Percentiles rank a stretch among this genome's conserved stretches.
Evolutionary conservation across 2,888 invertebrate species (phyloP).

Genomic region (Orchestes rusci): DNA sequence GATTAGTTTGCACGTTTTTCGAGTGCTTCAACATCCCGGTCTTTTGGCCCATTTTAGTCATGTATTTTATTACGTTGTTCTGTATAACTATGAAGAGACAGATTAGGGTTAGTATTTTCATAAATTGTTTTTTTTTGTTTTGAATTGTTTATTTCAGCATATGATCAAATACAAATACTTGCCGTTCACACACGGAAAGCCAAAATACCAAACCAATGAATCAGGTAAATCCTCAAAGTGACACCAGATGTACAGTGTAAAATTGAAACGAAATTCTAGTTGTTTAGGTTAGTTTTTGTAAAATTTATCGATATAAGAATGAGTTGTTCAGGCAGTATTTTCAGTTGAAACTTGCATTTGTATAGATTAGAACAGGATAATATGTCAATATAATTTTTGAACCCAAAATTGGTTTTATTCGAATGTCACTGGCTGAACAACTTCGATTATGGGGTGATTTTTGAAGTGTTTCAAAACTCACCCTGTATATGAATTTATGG

Average conservation of each 20-base stretch:
- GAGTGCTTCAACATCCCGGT: slow-evolving; percentile 98
- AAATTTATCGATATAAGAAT: not conserved
- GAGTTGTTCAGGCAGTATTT: slow-evolving; percentile 1
- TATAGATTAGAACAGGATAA: no score
- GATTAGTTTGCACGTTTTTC: slow-evolving; percentile 89
- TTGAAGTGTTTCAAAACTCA: no score
- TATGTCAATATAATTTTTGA: no score
- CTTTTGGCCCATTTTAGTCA: slow-evolving; percentile 99
- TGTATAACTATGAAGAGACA: slow-evolving; percentile 99
- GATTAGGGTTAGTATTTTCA: slow-evolving; percentile 72
- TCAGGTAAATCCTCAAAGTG: slow-evolving; percentile 36
- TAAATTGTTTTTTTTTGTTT: not conserved
- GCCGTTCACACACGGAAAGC: slow-evolving; percentile 98
- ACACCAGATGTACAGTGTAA: slow-evolving; percentile 22
- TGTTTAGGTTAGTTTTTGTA: slow-evolving; percentile 14
- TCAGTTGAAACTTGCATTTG: not conserved
- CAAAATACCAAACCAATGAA: slow-evolving; percentile 75
- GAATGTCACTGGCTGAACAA: not conserved
- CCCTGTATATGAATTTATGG: no score
- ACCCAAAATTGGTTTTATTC: no score
- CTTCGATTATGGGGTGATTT: no score
- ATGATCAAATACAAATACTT: slow-evolving; percentile 99
- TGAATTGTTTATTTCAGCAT: slow-evolving; percentile 62
- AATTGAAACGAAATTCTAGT: slow-evolving; percentile 17
- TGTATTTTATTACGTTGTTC: slow-evolving; percentile 98